phyloP scores from a whole-genome alignment of 2,797 vertebrate species.

The Peromyscus melanophrys region DNA sequence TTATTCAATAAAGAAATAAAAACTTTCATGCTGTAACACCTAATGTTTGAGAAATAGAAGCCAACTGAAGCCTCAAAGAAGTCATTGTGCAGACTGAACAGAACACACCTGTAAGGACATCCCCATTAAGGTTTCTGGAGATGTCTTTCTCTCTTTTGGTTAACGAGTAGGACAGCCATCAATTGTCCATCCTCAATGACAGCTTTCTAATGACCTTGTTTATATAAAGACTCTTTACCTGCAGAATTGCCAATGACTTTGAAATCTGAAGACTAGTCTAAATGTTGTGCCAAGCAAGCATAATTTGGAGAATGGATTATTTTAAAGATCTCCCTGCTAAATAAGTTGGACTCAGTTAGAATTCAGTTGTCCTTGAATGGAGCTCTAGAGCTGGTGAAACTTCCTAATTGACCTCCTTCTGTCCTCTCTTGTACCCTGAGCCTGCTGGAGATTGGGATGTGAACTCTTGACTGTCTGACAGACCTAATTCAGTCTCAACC shows the following conservation, averaged over 20 bases:
- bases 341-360: not conserved
- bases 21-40: not conserved
- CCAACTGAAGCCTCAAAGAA: not conserved
- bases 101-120: not conserved
- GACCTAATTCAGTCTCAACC: constrained; percentile 49
- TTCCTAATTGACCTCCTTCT: not conserved
- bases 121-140: not conserved
- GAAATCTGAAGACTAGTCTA: not conserved
- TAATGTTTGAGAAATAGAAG: not conserved
- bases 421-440: not conserved
- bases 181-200: not conserved
- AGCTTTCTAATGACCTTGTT: not conserved
- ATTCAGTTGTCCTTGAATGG: not conserved
- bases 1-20: not conserved
- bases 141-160: not conserved
- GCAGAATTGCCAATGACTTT: not conserved
- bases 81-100: not conserved
- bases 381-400: not conserved
- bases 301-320: not conserved
- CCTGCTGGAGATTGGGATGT: not conserved
- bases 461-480: not conserved
- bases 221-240: not conserved
- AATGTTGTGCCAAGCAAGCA: not conserved
- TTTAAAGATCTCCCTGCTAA: not conserved
- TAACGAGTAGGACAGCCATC: not conserved